Evolutionary conservation across 1,140 invertebrate species (phyloP).

Genomic region (Theocolax elegans): DNA sequence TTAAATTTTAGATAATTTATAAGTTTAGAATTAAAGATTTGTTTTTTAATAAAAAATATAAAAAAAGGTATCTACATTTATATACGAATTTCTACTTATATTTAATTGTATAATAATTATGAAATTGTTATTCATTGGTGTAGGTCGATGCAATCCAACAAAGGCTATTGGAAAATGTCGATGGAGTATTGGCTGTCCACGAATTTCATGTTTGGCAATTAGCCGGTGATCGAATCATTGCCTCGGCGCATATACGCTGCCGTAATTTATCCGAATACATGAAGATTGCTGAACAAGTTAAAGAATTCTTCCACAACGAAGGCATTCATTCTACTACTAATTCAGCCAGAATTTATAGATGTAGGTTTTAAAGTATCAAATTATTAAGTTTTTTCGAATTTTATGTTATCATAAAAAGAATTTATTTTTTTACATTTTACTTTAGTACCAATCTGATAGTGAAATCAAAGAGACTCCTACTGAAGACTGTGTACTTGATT

Average conservation of each 20-base stretch:
- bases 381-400: neutral
- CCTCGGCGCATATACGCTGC: slow-evolving; percentile 92
- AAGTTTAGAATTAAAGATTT: too few species aligned
- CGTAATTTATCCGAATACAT: slow-evolving; percentile 89
- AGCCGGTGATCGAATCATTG: slow-evolving; percentile 91
- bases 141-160: slow-evolving; percentile 88
- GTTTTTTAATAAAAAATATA: too few species aligned
- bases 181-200: slow-evolving; percentile 91
- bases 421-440: slow-evolving; percentile 20
- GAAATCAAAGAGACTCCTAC: slow-evolving; percentile 65
- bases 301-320: slow-evolving; percentile 95
- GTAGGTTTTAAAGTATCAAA: slow-evolving; percentile 46
- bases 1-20: too few species aligned
- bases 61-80: too few species aligned
- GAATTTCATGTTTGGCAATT: slow-evolving; percentile 96
- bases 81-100: too few species aligned
- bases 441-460: slow-evolving; percentile 69
- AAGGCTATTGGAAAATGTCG: slow-evolving; percentile 84
- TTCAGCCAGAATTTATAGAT: slow-evolving; percentile 91
- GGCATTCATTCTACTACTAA: slow-evolving; percentile 92
- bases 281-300: slow-evolving; percentile 93
- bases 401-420: neutral
- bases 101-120: too few species aligned
- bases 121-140: slow-evolving; percentile 21
- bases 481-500: slow-evolving; percentile 85